Evolutionary conservation across 1,140 invertebrate genomes (phyloP), one percentile per base, ranked within the genome.

Genomic region (Elymnias hypermnestra): DNA sequence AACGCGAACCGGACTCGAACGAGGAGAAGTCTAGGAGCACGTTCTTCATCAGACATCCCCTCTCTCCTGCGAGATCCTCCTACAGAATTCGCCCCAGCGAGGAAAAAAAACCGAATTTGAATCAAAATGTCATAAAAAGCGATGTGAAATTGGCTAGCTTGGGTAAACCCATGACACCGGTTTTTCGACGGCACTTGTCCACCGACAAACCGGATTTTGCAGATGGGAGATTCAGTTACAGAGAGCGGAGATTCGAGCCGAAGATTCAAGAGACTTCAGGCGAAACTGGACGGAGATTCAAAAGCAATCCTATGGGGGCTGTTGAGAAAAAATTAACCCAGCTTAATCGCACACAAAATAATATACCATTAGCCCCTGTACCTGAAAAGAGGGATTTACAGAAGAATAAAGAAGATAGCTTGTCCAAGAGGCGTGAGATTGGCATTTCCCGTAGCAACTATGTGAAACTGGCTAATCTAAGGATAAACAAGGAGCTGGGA

Each of bases 151-250:
- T 81, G 17, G 74, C 82, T 1, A 77, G 64, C 39, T 44, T 79
- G 48, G 82, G 83, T 0, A 86, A 86, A 44, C 82, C 82, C 0
- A 84, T 86, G 75, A 87, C 85, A 5, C 85, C 85, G 0, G 75
- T 78, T 57, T 78, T 87, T 41, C 53, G 81, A 14, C 37, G 83
- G 9, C 72, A 83, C 26, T 37, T 73, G 0, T 52, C 62, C 1
- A 36, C 42, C 0, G 78, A 83, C 0, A 72, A 60, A 25, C 52
- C 62, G 0, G 72, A 75, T 1, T 78, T 77, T 46, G 68, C 64
- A 0, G 82, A 83, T 33, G 73, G 73, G 0, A 55, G 83, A 22
- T 86, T 74, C 54, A 87, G 85, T 39, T 87, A 69, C 38, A 47
- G 84, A n/a, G 83, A 85, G 12, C 41, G 63, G 2, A 56, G 61